Evolutionary conservation across 2,797 vertebrate species (phyloP), one percentile per base, ranked within the genome.

Genomic region (Chelmon rostratus): DNA sequence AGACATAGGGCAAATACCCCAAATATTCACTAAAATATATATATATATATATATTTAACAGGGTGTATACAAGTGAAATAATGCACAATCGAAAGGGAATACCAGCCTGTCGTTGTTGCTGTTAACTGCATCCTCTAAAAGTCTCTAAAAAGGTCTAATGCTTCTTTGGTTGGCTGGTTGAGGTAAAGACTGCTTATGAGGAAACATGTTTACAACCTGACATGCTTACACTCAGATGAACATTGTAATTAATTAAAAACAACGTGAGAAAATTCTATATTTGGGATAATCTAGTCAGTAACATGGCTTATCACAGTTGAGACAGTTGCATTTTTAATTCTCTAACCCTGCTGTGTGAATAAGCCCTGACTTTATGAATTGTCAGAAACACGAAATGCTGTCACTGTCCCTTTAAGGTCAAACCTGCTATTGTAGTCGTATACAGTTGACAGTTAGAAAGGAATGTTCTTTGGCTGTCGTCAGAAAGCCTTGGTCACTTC

Each of bases 401-500:
- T 59, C 65, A 70, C 65, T 78, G 78, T 86, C 79, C 72, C 80
- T 90, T 89, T 89, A 78, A 83, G 44, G 58, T 78, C 57, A 79
- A 80, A 78, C 52, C 59, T 58, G 44, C 79, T 68, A 78, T 76
- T 75, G 76, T 59, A 85, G 78, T 79, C 81, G 65, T 74, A 68
- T 71, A 70, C 47, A 86, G 79, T 28, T 73, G 84, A 90, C 84
- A 76, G 78, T 76, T n/a, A 65, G 82, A 89, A 62, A 89, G 83
- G 90, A 94, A 94, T 89, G 89, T 66, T 63, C 77, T 90, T 87
- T 91, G 86, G 90, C 81, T 50, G 72, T 69, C 16, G 52, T 87
- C 77, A 87, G 58, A 88, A 81, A 83, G 82, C 49, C 42, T 64
- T 74, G 88, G 90, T 91, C 85, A 90, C 70, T 69, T 89, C 64